Percentiles rank a stretch among this genome's conserved stretches.
Evolutionary conservation across 1,140 invertebrate species (phyloP).

Genomic region (Eumaeus atala): DNA sequence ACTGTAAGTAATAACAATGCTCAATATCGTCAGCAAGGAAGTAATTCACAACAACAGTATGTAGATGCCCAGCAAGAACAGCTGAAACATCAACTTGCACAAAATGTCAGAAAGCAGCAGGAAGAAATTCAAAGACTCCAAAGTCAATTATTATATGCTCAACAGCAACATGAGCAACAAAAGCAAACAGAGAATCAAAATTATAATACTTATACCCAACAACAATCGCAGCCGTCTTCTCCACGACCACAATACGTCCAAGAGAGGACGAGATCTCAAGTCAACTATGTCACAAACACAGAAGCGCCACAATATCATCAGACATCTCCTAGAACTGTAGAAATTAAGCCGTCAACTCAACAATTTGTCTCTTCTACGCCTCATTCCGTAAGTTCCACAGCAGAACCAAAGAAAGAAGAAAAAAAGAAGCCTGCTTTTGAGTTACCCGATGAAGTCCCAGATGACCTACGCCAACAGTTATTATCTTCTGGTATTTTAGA

Average conservation of each 20-base stretch:
- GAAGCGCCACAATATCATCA: slow-evolving; percentile 51
- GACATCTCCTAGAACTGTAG: slow-evolving; percentile 54
- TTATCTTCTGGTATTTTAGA: slow-evolving; percentile 89
- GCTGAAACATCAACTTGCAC: slow-evolving; percentile 64
- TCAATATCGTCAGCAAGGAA: slow-evolving; percentile 35
- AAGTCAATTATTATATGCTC: slow-evolving; percentile 51
- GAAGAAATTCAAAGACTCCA: slow-evolving; percentile 65
- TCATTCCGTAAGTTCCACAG: slow-evolving; percentile 53
- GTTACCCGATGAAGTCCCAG: slow-evolving; percentile 89
- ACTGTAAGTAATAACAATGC: slow-evolving; percentile 33
- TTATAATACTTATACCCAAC: slow-evolving; percentile 38
- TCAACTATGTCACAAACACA: slow-evolving; percentile 46
- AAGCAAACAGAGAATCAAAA: slow-evolving; percentile 30
- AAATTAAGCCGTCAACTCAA: slow-evolving; percentile 59
- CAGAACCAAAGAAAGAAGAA: slow-evolving; percentile 67
- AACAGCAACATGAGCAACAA: slow-evolving; percentile 44
- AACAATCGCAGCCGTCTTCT: slow-evolving; percentile 46
- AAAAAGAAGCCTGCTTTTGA: slow-evolving; percentile 75
- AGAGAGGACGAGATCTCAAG: slow-evolving; percentile 51
- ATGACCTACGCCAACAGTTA: slow-evolving; percentile 87
- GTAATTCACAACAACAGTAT: slow-evolving; percentile 47
- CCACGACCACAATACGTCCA: slow-evolving; percentile 49
- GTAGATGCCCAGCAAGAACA: slow-evolving; percentile 69
- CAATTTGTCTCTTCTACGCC: slow-evolving; percentile 60
- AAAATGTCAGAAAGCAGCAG: slow-evolving; percentile 64